Percentiles rank a stretch among this genome's conserved stretches.
These are phyloP conservation scores for Apotomis capreana DNA, from an alignment of 2,888 invertebrate species.

Conservation along the genomic window DNA sequence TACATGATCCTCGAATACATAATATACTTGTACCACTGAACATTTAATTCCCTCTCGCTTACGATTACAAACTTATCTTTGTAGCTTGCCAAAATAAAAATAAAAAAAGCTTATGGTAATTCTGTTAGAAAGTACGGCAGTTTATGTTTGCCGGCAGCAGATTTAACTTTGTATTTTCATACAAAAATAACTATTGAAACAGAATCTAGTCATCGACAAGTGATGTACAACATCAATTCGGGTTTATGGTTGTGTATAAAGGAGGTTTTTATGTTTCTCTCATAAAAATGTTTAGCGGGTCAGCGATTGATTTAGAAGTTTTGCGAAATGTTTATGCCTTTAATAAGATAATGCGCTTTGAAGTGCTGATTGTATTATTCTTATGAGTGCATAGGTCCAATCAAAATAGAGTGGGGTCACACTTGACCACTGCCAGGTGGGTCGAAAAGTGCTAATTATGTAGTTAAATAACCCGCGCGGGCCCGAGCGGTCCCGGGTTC, in stretches of 20 bases:
- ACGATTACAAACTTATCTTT: background rate
- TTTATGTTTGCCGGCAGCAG: background rate
- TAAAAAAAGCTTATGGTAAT: background rate
- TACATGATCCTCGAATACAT: background rate
- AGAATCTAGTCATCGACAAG: slow-evolving; percentile 37
- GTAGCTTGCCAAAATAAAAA: background rate
- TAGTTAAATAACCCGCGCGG: too few species aligned
- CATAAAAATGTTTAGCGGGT: slow-evolving; percentile 38
- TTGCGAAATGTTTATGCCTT: slow-evolving; percentile 40
- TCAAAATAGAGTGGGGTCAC: background rate
- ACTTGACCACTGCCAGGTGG: too few species aligned
- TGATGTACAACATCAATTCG: slow-evolving; percentile 36
- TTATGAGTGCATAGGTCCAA: slow-evolving; percentile 9
- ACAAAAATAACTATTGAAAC: slow-evolving; percentile 33
- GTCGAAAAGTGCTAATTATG: too few species aligned
- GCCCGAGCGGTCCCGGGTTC: too few species aligned
- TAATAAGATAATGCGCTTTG: slow-evolving; percentile 28
- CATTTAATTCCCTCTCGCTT: slow-evolving; percentile 1
- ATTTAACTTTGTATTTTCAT: slow-evolving; percentile 16
- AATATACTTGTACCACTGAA: slow-evolving; percentile 5
- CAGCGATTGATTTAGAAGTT: slow-evolving; percentile 40
- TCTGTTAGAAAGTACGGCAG: background rate
- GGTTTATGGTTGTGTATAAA: slow-evolving; percentile 39
- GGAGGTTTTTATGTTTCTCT: slow-evolving; percentile 38
- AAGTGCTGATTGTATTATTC: slow-evolving; percentile 22